Base-by-base conservation (phyloP, 2,113 vertebrate genomes). In the Todiramphus chloris region DNA sequence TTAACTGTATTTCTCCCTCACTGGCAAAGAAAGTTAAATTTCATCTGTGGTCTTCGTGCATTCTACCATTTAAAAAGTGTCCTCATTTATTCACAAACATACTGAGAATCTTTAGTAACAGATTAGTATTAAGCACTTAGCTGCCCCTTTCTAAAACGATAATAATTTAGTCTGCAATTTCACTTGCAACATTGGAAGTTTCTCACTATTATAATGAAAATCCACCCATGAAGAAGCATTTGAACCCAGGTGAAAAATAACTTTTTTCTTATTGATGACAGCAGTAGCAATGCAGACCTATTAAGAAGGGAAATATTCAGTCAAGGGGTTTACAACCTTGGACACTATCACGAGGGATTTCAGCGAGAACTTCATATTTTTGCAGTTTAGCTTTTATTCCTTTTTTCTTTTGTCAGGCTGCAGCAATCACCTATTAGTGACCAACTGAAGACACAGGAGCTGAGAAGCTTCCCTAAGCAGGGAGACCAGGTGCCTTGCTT, bases 121-220 rank as follows among this genome's bases (percentile, higher is more conserved):
- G 90, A 93, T 67, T 67, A 91, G 51, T 77, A 93, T 53, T 30
- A 59, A 67, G 37, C 50, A 94, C 74, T 89, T 43, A n/a, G 88
- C 20, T 96, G 75, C 53, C 59, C 78, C 60, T 75, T 92, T 94
- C 76, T 90, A 84, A 94, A 94, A 94, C 43, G 64, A 74, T 62
- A 95, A 94, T 92, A 83, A 96, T 91, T 97, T 95, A 94, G 68
- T 48, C 82, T 88, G 87, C 95, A 94, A 94, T 94, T 96, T 96
- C 87, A 96, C 48, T 72, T 73, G 67, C 78, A 94, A 81, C 44
- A 70, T 66, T 80, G 80, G 76, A 97, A 96, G 68, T 56, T 96
- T 97, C 87, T 84, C 73, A 79, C 94, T 94, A 25, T 77, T 77
- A 91, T 43, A 77, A 93, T 90, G 75, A 97, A 95, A 94, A 96